Evolutionary conservation across 2,888 invertebrate species (phyloP).

Genomic region (Megastigmus dorsalis): DNA sequence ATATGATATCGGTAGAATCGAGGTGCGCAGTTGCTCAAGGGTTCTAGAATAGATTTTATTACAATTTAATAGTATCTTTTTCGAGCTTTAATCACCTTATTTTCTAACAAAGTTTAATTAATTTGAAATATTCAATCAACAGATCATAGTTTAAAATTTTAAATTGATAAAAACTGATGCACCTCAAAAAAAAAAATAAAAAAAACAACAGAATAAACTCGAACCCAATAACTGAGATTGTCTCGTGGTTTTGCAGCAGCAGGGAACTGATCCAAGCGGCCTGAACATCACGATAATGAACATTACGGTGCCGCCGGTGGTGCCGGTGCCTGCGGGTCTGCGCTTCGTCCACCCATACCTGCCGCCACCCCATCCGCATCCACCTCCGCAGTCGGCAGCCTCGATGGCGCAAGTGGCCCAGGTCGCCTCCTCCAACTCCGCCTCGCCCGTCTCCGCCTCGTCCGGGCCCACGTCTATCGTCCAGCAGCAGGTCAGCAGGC

Average conservation of each 20-base stretch:
- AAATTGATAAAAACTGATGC: too few species aligned
- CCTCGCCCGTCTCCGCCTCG: constrained; percentile 51
- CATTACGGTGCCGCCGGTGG: constrained; percentile 67
- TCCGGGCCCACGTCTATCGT: constrained; percentile 41
- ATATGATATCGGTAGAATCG: too few species aligned
- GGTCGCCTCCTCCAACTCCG: constrained; percentile 48
- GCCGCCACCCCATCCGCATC: constrained; percentile 65
- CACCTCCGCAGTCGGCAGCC: constrained; percentile 59
- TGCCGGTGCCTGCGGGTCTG: constrained; percentile 74
- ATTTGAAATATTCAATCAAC: too few species aligned
- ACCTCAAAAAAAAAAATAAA: too few species aligned
- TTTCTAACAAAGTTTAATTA: too few species aligned
- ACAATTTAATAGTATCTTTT: too few species aligned
- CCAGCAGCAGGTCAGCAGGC: constrained; percentile 46
- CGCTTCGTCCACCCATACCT: constrained; percentile 72
- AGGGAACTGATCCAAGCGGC: constrained; percentile 45
- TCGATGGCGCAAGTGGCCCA: constrained; percentile 58
- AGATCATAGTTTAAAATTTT: too few species aligned
- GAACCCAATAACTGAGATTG: too few species aligned
- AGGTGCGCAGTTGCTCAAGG: too few species aligned
- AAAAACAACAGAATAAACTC: too few species aligned
- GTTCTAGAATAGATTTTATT: too few species aligned
- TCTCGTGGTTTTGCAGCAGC: constrained; percentile 30
- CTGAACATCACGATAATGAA: constrained; percentile 56
- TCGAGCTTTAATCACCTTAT: too few species aligned